Base-by-base conservation (phyloP, 2,888 invertebrate genomes). In the Adineta ricciae region DNA sequence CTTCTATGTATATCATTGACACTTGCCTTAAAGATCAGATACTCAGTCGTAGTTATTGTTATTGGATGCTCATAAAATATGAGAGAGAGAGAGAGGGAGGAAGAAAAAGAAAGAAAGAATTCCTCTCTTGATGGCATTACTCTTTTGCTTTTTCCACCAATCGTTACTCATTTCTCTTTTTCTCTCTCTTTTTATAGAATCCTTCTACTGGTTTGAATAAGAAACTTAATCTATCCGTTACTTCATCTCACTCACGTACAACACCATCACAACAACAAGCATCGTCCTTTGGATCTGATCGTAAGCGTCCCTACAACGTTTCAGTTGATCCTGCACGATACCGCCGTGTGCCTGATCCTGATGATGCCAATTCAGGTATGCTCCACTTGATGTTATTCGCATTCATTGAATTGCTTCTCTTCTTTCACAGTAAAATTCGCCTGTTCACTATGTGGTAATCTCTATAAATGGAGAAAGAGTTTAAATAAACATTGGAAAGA, bases 401-500 rank as follows among this genome's bases (percentile, higher is more conserved):
- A 88, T 85, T 89, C n/a, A n/a, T 89, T 41, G 16, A n/a, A 5
- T 46, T 46, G 5, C 46, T 46, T 16, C 32, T 14, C 19, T 36
- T 9, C 11, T 64, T 3, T 19, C 11, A 46, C 46, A 78, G 88
- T 89, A 1, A 90, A 90, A 86, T 90, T 89, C 88, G 90, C 90
- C 5, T 90, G 90, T 87, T 90, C 90, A 16, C 89, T 89, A 86
- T 90, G 90, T 87, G 90, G 90, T 24, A 90, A 90, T 87, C 88
- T 90, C 36, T 90, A 90, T 88, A 90, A 90, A 86, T 90, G 90
- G 90, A 87, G 90, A 78, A 90, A 90, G 86, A 90, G 90, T 24
- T 87, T 90, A 36, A 90, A 90, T 87, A 90, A 90, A 87, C 90
- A 90, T 87, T 90, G 90, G 90, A 90, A 90, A 87, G 90, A 90